Evolutionary conservation across 2,113 vertebrate genomes (phyloP).

Genomic region (Paralichthys olivaceus): DNA sequence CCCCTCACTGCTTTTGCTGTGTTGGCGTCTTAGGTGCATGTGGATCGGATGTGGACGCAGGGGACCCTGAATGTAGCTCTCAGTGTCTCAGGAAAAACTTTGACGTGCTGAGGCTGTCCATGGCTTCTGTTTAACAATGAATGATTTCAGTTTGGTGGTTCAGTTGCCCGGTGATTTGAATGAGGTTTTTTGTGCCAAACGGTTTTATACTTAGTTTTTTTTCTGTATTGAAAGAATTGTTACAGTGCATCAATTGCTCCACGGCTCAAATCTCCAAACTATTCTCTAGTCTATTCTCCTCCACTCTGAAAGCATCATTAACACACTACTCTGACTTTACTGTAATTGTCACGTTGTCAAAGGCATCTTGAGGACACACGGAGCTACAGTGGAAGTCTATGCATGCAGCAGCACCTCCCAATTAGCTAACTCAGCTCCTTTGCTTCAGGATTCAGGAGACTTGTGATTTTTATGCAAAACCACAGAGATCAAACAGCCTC

Average conservation of each 20-base stretch:
- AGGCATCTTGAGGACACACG: conserved; percentile 68
- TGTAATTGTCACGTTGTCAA: conserved; percentile 61
- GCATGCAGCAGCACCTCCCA: conserved; percentile 49
- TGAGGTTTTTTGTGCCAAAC: background rate
- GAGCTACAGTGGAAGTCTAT: conserved; percentile 33
- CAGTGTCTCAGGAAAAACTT: conserved; percentile 40
- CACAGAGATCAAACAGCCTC: conserved; percentile 71
- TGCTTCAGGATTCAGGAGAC: conserved; percentile 50
- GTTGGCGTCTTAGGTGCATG: conserved; percentile 38
- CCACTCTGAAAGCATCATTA: conserved; percentile 54
- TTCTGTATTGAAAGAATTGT: conserved; percentile 36
- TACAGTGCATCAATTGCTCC: conserved; percentile 19
- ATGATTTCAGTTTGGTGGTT: conserved; percentile 60
- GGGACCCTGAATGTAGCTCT: conserved; percentile 42
- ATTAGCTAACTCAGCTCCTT: conserved; percentile 75
- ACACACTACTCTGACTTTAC: conserved; percentile 43
- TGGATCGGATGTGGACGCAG: conserved; percentile 41
- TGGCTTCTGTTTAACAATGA: conserved; percentile 28
- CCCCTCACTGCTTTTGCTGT: conserved; percentile 63
- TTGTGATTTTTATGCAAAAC: conserved; percentile 73
- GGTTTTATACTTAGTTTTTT: conserved; percentile 10
- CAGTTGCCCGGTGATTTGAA: background rate
- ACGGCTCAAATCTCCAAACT: conserved; percentile 6
- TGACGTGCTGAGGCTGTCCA: conserved; percentile 17
- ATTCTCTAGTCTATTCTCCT: background rate